Conservation (phyloP, 2,888 invertebrate genomes). For the Chrysina gloriosa region DNA sequence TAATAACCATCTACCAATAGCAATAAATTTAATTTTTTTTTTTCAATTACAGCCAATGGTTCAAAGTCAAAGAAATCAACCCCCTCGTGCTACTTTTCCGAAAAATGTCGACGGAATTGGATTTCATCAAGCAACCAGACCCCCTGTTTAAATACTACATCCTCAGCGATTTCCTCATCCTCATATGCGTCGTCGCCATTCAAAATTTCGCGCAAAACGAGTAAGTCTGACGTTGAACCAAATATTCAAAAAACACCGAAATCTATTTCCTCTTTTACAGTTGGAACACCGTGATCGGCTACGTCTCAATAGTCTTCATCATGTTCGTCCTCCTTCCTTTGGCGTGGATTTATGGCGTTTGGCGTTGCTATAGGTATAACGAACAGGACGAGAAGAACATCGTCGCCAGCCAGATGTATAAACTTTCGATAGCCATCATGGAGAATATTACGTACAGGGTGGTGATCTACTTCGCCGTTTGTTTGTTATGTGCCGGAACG, state of each 20-base stretch:
- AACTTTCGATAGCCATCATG: conserved; percentile 72
- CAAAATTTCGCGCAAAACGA: conserved; percentile 71
- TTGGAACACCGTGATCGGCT: conserved; percentile 63
- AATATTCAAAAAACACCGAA: no score
- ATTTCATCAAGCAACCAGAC: conserved; percentile 81
- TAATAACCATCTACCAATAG: no score
- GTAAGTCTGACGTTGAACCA: conserved; percentile 60
- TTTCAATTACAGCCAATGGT: conserved; percentile 73
- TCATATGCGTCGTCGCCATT: conserved; percentile 71
- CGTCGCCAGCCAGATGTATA: conserved; percentile 72
- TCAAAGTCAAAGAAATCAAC: conserved; percentile 71
- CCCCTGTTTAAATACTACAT: conserved; percentile 88
- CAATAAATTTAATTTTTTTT: conserved; percentile 12
- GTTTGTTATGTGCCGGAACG: conserved; percentile 72
- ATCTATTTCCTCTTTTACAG: conserved; percentile 42
- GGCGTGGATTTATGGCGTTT: conserved; percentile 82
- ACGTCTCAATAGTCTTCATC: conserved; percentile 64
- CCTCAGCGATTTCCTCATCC: conserved; percentile 70
- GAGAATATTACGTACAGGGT: conserved; percentile 73
- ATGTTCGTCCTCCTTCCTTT: conserved; percentile 73
- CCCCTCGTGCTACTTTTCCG: conserved; percentile 74
- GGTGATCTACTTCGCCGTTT: conserved; percentile 75
- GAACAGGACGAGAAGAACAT: conserved; percentile 68
- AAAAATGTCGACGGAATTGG: conserved; percentile 74
- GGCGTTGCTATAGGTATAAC: conserved; percentile 66